A percentile compares a stretch with the other conserved stretches of the same genome.
phyloP scores from a whole-genome alignment of 92 coral and sea anemone genomes.

The Virgularia gustaviana region DNA sequence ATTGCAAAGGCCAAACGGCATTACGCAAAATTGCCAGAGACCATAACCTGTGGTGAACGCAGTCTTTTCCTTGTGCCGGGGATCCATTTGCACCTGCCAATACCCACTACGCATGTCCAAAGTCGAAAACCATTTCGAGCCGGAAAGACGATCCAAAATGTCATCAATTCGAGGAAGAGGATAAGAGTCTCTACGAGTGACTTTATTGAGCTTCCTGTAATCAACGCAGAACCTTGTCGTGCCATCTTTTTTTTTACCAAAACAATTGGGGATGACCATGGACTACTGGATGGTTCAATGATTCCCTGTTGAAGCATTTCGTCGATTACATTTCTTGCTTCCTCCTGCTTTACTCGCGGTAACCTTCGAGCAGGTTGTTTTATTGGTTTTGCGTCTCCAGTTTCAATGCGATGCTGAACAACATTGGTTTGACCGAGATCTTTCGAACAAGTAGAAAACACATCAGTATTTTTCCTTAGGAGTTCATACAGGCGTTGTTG shows the following conservation, averaged over 20 bases:
- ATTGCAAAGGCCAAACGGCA: neutral
- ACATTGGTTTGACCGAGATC: neutral
- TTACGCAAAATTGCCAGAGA: too few species aligned
- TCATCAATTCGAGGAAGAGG: too few species aligned
- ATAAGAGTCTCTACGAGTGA: too few species aligned
- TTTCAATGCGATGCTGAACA: neutral
- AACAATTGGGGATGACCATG: neutral
- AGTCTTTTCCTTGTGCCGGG: too few species aligned
- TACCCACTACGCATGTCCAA: too few species aligned
- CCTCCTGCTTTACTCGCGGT: neutral
- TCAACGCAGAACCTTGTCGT: neutral
- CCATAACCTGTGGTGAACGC: too few species aligned
- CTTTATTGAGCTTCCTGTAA: neutral
- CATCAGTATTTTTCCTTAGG: neutral
- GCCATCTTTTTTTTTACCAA: neutral
- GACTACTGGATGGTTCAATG: neutral
- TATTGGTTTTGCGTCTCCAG: neutral
- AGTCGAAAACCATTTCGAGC: too few species aligned
- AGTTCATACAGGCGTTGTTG: neutral
- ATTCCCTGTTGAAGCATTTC: neutral
- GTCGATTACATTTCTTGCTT: neutral
- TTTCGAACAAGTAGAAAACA: neutral
- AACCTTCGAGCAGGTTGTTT: neutral
- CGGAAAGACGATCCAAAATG: too few species aligned
- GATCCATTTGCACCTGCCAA: too few species aligned